Evolutionary conservation across 2,888 invertebrate species (phyloP), one percentile per base, ranked within the genome.

Genomic region (Spialia ferax): DNA sequence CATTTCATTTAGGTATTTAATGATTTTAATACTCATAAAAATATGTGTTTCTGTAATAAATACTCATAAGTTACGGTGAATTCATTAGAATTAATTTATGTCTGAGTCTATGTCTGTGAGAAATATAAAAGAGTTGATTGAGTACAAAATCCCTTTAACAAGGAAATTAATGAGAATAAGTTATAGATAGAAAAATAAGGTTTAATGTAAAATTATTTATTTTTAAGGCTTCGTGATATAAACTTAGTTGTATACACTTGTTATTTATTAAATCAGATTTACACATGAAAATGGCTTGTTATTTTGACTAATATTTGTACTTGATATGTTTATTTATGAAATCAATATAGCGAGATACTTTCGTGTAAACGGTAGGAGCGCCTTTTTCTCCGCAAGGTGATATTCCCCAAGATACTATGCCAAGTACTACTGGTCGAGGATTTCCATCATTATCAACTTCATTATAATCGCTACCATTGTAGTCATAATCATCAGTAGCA

Each of bases 321-420:
- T 82, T 72, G 32, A 85, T 75, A 70, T 84, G 72, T 69, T 79
- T 72, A 71, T 85, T 78, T 11, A 95, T 93, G 73, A 94, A 95
- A 72, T 92, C 88, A 55, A 93, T 77, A 71, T 93, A 94, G 20
- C 83, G 80, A 4, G 91, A 87, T 0, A 94, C 94, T 73, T 94
- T 94, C 0, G 94, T 94, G 73, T 93, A 95, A 1, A 95, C 93
- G 0, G 94, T 93, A 0, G 95, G 95, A 2, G 94, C 92, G 4
- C 93, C 94, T 64, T 75, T 80, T 55, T 84, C 80, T 1, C 94
- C 94, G 75, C 95, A 95, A 0, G 95, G 95, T 0, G 83, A 81
- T 1, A 92, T 78, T 0, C 94, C 94, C 95, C 95, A 95, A 0
- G 95, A 95, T 0, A 95, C 94, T 1, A 95, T 79, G 29, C 95